Conservation (phyloP, 2,888 invertebrate species). For the Junonia oenone region DNA sequence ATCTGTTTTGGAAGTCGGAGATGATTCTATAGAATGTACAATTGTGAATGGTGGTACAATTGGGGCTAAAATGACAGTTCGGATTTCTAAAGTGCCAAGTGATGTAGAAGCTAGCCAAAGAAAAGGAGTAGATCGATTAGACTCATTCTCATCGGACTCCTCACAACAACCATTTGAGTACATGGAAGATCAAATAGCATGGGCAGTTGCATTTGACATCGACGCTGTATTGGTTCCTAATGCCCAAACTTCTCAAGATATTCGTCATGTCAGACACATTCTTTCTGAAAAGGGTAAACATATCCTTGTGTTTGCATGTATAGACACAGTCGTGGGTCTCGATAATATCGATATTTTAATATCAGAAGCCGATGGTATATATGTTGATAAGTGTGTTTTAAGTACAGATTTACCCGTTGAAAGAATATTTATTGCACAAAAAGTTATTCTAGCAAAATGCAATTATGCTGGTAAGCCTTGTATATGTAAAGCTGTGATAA, state of each 20-base stretch:
- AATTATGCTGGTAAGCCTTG: slow-evolving; percentile 91
- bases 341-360: slow-evolving; percentile 86
- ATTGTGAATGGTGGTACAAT: slow-evolving; percentile 76
- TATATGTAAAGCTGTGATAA: slow-evolving; percentile 91
- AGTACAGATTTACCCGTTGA: slow-evolving; percentile 93
- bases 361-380: slow-evolving; percentile 88
- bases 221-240: slow-evolving; percentile 63
- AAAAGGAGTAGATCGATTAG: slow-evolving; percentile 60
- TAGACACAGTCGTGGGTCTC: slow-evolving; percentile 54
- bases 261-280: slow-evolving; percentile 48
- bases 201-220: slow-evolving; percentile 65
- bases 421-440: slow-evolving; percentile 92
- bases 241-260: slow-evolving; percentile 49
- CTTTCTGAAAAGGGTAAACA: slow-evolving; percentile 64
- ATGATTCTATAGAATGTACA: slow-evolving; percentile 71
- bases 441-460: slow-evolving; percentile 91
- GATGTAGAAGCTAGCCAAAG: slow-evolving; percentile 55
- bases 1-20: slow-evolving; percentile 54
- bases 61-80: slow-evolving; percentile 71
- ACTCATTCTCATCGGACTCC: slow-evolving; percentile 79
- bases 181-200: slow-evolving; percentile 68
- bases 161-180: slow-evolving; percentile 85
- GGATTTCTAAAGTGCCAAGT: slow-evolving; percentile 70
- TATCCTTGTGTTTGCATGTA: slow-evolving; percentile 59
- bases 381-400: slow-evolving; percentile 91